Evolutionary conservation across 92 coral and sea anemone species (phyloP), one percentile per base, ranked within the genome.

Genomic region (Paramuricea clavata): DNA sequence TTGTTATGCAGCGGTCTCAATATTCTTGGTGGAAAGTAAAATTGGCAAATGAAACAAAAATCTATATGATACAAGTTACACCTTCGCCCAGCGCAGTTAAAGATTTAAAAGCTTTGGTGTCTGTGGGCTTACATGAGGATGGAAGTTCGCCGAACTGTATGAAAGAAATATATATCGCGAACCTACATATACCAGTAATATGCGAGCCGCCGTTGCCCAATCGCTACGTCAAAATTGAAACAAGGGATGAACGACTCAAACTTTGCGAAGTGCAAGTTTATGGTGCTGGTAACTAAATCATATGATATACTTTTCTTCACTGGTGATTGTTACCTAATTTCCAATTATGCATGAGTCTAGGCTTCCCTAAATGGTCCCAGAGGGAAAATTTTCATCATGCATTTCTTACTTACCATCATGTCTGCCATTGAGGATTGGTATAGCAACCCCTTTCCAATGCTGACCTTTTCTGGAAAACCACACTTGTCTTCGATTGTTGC

Each of bases 1-100:
- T n/a, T n/a, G n/a, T n/a, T n/a, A 8, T 61, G 1, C 12, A 61
- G 69, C 69, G 35, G 5, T 30, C 30, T 23, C 35, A 25, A 61
- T 23, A 23, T 25, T 25, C 78, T 36, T 72, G 78, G 78, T 72
- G 78, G 78, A 23, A 72, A 72, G 78, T 72, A 17, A 36, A 33
- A 16, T 27, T 72, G 26, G 5, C 78, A 19, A 0, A 0, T 3
- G 23, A 2, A 16, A 43, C 44, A 25, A 72, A 72, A 19, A 15
- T 72, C 78, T 35, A 35, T 26, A 11, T 33, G 21, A 33, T 72
- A 13, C 41, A 36, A 43, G 50, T 72, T 9, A 22, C 11, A 16
- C 25, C 54, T 17, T 33, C 78, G 2, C 54, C 54, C 54, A 16
- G 5, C 3, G 0, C 3, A 12, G 9, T 3, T 12, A 2, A 3